Base-by-base conservation (phyloP, 2,888 invertebrate genomes). In the Ditylenchus weischeri region DNA sequence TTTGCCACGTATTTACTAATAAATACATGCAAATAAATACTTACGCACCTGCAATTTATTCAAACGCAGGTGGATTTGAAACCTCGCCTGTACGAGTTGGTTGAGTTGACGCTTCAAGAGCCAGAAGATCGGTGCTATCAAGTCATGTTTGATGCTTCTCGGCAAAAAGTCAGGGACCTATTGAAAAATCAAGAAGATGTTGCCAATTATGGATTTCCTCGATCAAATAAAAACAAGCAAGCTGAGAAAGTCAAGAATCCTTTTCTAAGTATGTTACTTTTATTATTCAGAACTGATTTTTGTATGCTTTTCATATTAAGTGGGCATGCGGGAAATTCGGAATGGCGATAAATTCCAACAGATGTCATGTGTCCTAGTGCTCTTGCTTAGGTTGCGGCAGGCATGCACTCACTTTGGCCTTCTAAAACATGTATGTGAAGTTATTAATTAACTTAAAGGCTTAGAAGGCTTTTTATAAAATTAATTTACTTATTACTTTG, bases 321-420 rank as follows among this genome's bases (percentile, higher is more conserved):
- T 48, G n/a, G 72, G 72, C 18, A 57, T 48, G 38, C 65, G 75
- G 11, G 36, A 70, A 54, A 59, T 76, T 23, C 59, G 69, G 11
- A 15, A 47, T 8, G 70, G 54, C 23, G 72, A 72, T 57, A 60
- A 67, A 35, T 73, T 73, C 64, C 69, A 73, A 50, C 57, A 51
- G 48, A 75, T 73, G 73, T 72, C 68, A 3, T 74, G 73, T 47
- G 82, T 86, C 23, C 76, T 95, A 73, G 90, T 92, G 0, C 86
- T 94, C 65, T 87, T 94, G 15, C 84, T 95, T 68, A 87, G 94
- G 13, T 84, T 95, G 68, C 87, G 94, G 0, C 94, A 96, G 83
- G 89, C 91, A 69, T 91, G 91, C 82, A 90, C 91, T 81, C 93
- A 94, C 86, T 90, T 93, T 38, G 89, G 89, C 0, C 87, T 95